A percentile compares a stretch with the other conserved stretches of the same genome.
Evolutionary conservation across 2,797 vertebrate genomes (phyloP).

Genomic region (Mormyrus proboscirostris): DNA sequence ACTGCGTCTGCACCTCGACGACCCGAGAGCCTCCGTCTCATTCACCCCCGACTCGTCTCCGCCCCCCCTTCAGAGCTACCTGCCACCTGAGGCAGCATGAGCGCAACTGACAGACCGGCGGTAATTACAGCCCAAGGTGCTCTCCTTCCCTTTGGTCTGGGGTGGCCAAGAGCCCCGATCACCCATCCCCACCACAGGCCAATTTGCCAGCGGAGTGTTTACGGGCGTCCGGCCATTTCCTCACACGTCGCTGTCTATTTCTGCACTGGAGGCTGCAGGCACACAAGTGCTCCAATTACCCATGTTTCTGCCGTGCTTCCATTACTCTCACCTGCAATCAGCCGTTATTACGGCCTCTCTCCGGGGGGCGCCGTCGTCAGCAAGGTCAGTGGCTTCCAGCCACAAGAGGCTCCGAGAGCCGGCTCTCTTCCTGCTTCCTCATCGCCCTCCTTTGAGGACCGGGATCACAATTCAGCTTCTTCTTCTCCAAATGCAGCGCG

Average conservation of each 20-base stretch:
- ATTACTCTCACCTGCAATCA: slow-evolving; percentile 57
- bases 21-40: not conserved
- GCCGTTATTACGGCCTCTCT: slow-evolving; percentile 70
- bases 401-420: slow-evolving; percentile 57
- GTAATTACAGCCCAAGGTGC: slow-evolving; percentile 65
- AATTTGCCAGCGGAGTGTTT: slow-evolving; percentile 63
- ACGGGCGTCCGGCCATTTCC: slow-evolving; percentile 59
- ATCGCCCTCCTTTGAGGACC: slow-evolving; percentile 14
- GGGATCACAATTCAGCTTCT: slow-evolving; percentile 29
- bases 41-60: not conserved
- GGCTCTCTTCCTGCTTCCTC: slow-evolving; percentile 48
- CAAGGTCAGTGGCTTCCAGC: slow-evolving; percentile 67
- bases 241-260: slow-evolving; percentile 61
- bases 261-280: slow-evolving; percentile 59
- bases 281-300: slow-evolving; percentile 75
- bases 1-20: not conserved
- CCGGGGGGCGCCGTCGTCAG: slow-evolving; percentile 62
- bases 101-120: slow-evolving; percentile 47
- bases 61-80: slow-evolving; percentile 13
- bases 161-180: slow-evolving; percentile 25
- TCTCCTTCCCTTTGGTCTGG: slow-evolving; percentile 46
- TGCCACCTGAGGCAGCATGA: not conserved
- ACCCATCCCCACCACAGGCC: slow-evolving; percentile 43
- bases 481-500: slow-evolving; percentile 51
- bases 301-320: slow-evolving; percentile 47